These are phyloP conservation scores for Maniola hyperantus DNA, from an alignment of 2,888 invertebrate genomes.

Conservation along the genomic window DNA sequence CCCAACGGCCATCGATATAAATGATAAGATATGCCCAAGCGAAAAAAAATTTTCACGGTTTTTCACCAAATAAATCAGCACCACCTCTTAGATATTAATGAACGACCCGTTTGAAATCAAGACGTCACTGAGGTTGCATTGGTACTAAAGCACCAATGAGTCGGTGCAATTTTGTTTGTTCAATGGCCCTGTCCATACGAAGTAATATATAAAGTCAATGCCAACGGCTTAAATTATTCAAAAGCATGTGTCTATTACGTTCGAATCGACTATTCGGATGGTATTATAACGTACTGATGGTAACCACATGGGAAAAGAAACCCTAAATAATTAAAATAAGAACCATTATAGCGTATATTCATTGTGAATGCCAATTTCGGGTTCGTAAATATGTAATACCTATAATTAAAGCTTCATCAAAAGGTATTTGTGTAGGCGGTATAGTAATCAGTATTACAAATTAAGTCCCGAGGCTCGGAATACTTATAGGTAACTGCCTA, in stretches of 20 bases:
- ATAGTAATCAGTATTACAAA: neutral
- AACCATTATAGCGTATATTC: neutral
- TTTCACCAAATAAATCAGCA: no score
- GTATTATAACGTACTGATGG: slow-evolving; percentile 6
- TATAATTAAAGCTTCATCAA: slow-evolving; percentile 16
- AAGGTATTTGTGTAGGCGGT: slow-evolving; percentile 13
- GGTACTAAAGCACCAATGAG: no score
- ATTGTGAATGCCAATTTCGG: slow-evolving; percentile 13
- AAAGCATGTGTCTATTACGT: slow-evolving; percentile 23
- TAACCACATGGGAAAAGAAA: neutral
- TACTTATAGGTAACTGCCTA: neutral
- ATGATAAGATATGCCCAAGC: no score
- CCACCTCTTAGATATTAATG: no score
- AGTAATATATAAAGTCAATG: no score
- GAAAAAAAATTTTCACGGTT: no score
- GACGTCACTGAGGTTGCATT: no score
- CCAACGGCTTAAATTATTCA: slow-evolving; percentile 20
- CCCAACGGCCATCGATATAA: no score
- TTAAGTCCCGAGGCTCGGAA: neutral
- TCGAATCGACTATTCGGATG: slow-evolving; percentile 18
- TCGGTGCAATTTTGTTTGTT: no score
- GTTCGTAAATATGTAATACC: slow-evolving; percentile 22
- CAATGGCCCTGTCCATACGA: no score
- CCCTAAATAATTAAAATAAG: neutral
- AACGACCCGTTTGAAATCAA: no score